These are phyloP conservation scores for Neodiprion lecontei DNA, from an alignment of 1,140 invertebrate genomes.

Conservation along the genomic window DNA sequence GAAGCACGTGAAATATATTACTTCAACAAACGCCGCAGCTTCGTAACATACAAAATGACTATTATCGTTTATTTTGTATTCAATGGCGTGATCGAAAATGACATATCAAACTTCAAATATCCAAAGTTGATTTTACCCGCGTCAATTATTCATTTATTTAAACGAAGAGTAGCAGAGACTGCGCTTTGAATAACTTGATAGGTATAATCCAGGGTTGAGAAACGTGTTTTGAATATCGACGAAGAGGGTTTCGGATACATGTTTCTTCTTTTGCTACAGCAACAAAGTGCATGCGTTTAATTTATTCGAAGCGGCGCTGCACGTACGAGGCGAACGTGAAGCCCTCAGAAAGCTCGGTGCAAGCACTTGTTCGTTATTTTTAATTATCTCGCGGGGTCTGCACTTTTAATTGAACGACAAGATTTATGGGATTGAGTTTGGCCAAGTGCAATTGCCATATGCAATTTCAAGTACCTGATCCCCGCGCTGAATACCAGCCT, in stretches of 20 bases:
- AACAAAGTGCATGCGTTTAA: slow-evolving; percentile 14
- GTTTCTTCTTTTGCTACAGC: slow-evolving; percentile 32
- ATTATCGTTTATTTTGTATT: too few species aligned
- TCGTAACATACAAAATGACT: too few species aligned
- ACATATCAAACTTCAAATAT: too few species aligned
- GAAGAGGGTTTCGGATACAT: slow-evolving; percentile 21
- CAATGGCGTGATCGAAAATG: too few species aligned
- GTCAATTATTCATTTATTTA: too few species aligned
- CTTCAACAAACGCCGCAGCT: too few species aligned
- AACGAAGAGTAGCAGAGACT: too few species aligned
- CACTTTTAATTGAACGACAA: neutral
- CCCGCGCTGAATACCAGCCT: neutral
- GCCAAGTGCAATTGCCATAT: neutral
- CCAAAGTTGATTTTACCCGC: too few species aligned
- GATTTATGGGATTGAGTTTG: neutral
- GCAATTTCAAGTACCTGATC: neutral
- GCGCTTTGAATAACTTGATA: too few species aligned
- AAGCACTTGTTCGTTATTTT: slow-evolving; percentile 7
- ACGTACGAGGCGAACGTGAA: neutral
- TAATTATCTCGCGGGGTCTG: neutral
- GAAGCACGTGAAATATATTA: too few species aligned
- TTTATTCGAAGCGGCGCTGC: neutral
- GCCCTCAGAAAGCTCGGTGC: neutral
- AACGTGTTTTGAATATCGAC: too few species aligned
- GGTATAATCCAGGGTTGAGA: too few species aligned